Conservation (phyloP, 1,140 invertebrate genomes). For the Hormaphis cornu region DNA sequence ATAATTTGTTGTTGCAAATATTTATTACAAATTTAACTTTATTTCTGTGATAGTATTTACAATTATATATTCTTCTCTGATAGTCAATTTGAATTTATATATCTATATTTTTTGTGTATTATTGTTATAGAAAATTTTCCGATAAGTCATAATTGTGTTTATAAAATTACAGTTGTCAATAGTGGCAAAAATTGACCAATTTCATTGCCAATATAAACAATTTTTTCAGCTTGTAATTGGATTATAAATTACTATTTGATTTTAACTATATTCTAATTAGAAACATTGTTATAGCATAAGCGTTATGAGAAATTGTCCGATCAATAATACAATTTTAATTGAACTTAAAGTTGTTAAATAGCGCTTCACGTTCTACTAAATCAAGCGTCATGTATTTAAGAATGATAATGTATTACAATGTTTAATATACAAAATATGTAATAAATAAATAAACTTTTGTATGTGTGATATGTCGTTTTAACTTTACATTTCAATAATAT, state of each 20-base stretch:
- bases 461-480: too few species aligned
- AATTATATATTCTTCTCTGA: neutral
- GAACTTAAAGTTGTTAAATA: too few species aligned
- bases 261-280: neutral
- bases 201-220: neutral
- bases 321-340: too few species aligned
- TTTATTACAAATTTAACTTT: neutral
- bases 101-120: neutral
- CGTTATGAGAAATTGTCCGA: neutral
- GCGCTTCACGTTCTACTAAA: too few species aligned
- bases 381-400: too few species aligned
- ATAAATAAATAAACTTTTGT: too few species aligned
- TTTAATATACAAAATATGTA: too few species aligned
- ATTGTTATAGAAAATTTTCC: neutral
- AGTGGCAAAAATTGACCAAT: neutral
- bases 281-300: neutral
- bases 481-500: too few species aligned
- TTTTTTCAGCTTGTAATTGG: neutral
- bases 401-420: too few species aligned
- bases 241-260: neutral
- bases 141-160: neutral
- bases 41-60: slow-evolving; percentile 16
- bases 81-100: neutral
- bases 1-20: neutral
- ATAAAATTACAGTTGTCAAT: neutral